These are phyloP conservation scores for Aurelia coerulea DNA, from an alignment of 30 jellyfish, hydroid and myxozoan genomes.

Conservation along the genomic window DNA sequence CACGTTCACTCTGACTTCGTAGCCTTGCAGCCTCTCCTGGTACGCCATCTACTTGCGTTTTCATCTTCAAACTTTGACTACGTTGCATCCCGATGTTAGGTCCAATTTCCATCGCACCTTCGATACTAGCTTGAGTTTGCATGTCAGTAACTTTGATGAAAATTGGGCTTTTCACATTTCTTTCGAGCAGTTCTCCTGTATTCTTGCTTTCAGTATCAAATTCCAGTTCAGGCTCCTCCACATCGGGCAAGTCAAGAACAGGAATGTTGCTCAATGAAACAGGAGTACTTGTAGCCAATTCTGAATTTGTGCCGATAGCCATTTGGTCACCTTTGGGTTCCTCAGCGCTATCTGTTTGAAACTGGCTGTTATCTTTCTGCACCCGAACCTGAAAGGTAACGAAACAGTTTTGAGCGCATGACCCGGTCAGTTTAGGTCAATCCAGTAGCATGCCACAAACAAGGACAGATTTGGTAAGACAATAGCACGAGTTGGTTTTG, in stretches of 20 bases:
- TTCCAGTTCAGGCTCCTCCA: constrained; percentile 44
- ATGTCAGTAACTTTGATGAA: constrained; percentile 56
- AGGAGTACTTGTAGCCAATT: background rate
- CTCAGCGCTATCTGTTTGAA: too few species aligned
- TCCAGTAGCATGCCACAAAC: too few species aligned
- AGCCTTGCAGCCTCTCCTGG: background rate
- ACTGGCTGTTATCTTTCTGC: too few species aligned
- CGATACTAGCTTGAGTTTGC: constrained; percentile 40
- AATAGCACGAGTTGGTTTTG: too few species aligned
- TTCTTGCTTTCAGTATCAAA: constrained; percentile 6
- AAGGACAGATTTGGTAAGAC: too few species aligned
- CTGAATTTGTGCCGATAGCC: background rate
- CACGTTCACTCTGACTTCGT: background rate
- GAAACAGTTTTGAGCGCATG: too few species aligned
- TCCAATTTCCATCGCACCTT: constrained; percentile 41
- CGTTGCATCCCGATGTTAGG: background rate
- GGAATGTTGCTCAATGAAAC: constrained; percentile 6
- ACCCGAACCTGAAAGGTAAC: too few species aligned
- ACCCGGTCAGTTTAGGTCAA: too few species aligned
- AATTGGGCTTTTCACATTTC: constrained; percentile 50
- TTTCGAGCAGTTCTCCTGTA: background rate
- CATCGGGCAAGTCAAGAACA: background rate
- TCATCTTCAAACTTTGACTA: background rate
- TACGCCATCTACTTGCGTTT: background rate
- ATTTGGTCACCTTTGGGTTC: too few species aligned